phyloP scores from a whole-genome alignment of 2,797 vertebrate genomes.

The Typhlichthys subterraneus region DNA sequence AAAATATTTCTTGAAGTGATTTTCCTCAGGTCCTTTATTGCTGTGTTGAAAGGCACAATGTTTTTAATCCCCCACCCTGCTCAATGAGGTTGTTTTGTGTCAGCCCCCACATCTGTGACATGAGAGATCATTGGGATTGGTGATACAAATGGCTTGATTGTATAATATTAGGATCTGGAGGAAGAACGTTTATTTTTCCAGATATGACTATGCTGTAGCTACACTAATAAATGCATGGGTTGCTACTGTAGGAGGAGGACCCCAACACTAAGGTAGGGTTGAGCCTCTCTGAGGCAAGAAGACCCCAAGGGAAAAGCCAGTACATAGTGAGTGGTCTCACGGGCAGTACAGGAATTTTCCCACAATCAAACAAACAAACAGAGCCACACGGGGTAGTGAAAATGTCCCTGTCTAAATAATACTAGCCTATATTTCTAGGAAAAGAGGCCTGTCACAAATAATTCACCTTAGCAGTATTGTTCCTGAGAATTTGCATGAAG shows the following conservation, averaged over 20 bases:
- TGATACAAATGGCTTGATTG: neutral
- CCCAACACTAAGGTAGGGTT: slow-evolving; percentile 38
- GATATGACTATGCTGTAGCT: too few relatives aligned
- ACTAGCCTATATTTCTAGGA: slow-evolving; percentile 34
- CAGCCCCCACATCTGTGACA: neutral
- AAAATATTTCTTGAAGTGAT: slow-evolving; percentile 50
- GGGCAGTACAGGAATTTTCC: slow-evolving; percentile 76
- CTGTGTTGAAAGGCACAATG: slow-evolving; percentile 37
- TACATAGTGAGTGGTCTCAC: slow-evolving; percentile 74
- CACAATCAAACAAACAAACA: slow-evolving; percentile 82
- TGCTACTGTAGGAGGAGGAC: slow-evolving; percentile 32
- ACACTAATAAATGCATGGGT: too few relatives aligned
- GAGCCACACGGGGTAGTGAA: slow-evolving; percentile 58
- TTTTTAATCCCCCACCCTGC: slow-evolving; percentile 7
- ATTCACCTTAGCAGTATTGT: slow-evolving; percentile 16
- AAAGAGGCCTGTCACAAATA: slow-evolving; percentile 27
- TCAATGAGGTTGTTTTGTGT: slow-evolving; percentile 28
- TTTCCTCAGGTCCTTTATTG: slow-evolving; percentile 48
- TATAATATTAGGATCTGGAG: too few relatives aligned
- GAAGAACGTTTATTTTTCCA: too few relatives aligned
- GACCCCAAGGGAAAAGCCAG: slow-evolving; percentile 70
- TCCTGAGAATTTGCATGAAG: neutral
- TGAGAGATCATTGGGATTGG: neutral
- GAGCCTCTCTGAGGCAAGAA: slow-evolving; percentile 42
- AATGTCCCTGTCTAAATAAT: slow-evolving; percentile 48